phyloP scores from a whole-genome alignment of 2,113 vertebrate genomes.

The Rallus limicola region DNA sequence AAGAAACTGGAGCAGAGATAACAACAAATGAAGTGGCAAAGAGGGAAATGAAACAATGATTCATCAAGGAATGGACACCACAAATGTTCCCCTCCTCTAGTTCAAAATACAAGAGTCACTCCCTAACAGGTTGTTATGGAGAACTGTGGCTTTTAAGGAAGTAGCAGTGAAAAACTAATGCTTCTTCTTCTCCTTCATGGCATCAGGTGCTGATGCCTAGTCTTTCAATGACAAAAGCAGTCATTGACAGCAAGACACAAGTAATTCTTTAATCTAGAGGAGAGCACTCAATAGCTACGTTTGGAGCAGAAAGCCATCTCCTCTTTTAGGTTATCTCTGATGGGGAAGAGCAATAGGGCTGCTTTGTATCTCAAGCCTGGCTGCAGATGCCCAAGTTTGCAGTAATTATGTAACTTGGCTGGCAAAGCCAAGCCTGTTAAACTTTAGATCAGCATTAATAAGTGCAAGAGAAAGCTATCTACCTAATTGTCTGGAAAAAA shows the following conservation, averaged over 20 bases:
- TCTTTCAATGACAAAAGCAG: neutral
- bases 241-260: neutral
- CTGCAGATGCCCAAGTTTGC: slow-evolving; percentile 11
- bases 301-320: neutral
- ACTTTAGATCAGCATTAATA: slow-evolving; percentile 37
- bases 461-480: slow-evolving; percentile 32
- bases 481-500: slow-evolving; percentile 36
- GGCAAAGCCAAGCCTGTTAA: slow-evolving; percentile 26
- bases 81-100: neutral
- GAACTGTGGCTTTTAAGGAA: neutral
- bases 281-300: neutral
- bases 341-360: neutral
- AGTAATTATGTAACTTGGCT: slow-evolving; percentile 27
- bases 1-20: neutral
- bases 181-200: neutral
- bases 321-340: neutral
- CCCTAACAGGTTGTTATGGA: neutral
- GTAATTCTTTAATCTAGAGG: neutral
- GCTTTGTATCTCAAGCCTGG: neutral
- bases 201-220: neutral
- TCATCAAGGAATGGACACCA: neutral
- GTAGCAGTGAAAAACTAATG: neutral
- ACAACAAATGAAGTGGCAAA: neutral
- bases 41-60: neutral
- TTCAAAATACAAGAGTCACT: neutral